Conservation (phyloP, 2,888 invertebrate species). For the Drosophila flavopinicola region DNA sequence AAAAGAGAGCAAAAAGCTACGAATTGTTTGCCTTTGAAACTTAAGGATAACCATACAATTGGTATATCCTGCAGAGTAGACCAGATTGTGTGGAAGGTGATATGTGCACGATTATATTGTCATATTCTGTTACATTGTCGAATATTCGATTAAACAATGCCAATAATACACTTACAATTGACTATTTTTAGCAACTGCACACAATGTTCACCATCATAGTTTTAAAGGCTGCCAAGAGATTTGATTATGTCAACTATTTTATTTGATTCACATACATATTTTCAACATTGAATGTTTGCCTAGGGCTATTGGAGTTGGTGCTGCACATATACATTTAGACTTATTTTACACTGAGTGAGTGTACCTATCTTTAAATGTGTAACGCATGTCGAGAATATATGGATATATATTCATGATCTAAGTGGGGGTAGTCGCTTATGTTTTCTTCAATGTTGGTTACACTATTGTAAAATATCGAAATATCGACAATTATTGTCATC, state of each 20-base stretch:
- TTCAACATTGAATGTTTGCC: background rate
- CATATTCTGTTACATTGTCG: background rate
- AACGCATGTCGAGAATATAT: too few relatives aligned
- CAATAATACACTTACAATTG: background rate
- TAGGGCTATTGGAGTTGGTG: too few relatives aligned
- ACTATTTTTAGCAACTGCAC: background rate
- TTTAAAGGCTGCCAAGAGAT: background rate
- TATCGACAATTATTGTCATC: too few relatives aligned
- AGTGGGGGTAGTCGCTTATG: too few relatives aligned
- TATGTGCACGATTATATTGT: background rate
- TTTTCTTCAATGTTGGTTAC: too few relatives aligned
- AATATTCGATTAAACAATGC: background rate
- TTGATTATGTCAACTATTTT: background rate
- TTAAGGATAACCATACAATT: background rate
- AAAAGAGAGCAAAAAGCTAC: background rate
- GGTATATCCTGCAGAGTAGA: background rate
- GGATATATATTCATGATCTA: too few relatives aligned
- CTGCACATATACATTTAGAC: too few relatives aligned
- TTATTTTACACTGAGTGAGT: too few relatives aligned
- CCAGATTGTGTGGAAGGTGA: background rate
- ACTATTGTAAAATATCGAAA: too few relatives aligned
- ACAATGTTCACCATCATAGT: background rate
- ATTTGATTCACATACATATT: background rate
- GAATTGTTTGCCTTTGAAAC: constrained; percentile 8
- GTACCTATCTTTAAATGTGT: too few relatives aligned